Base-by-base conservation (phyloP, 1,140 invertebrate species). In the Bemisia tabaci region DNA sequence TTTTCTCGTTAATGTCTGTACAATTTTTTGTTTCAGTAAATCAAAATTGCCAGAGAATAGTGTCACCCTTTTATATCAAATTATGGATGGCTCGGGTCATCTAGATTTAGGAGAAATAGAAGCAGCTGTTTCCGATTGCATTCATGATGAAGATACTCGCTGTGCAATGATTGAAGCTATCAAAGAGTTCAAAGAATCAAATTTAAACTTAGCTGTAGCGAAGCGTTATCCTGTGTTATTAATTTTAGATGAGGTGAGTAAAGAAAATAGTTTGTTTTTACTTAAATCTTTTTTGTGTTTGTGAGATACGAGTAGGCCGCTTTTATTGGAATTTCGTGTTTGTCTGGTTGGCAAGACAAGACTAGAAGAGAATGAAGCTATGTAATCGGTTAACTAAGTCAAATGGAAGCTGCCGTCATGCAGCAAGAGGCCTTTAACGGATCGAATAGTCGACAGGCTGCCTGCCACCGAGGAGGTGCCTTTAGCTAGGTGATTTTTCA, bases 171-270 rank as follows among this genome's bases (percentile, higher is more conserved):
- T 79, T 26, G 71, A 75, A 61, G 59, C 76, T 77, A 78, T 74
- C 67, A 71, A 71, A 65, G 68, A 74, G 68, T 71, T 79, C 60
- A 75, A 73, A 76, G 27, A 74, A 72, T 39, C 79, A 79, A 71
- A 64, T 72, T 5, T 63, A 66, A 24, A 64, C 58, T 73, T 85
- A 59, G 77, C 75, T 69, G 74, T 74, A 65, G 77, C 76, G 2
- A 81, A 79, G 70, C 75, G 84, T 39, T 79, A 84, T 74, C 82
- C 83, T 25, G 76, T 87, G 60, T 78, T 87, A 69, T 74, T 87
- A 62, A 83, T 87, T 68, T 71, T 87, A 2, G 85, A 87, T 75
- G 84, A 87, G 74, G 85, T 86, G 78, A 74, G 66, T 71, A 24
- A 64, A 48, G 27, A 66, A 65, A 63, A 62, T n/a, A 60, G 1